Evolutionary conservation across 2,888 invertebrate species (phyloP).

Genomic region (Trichacis sp.): DNA sequence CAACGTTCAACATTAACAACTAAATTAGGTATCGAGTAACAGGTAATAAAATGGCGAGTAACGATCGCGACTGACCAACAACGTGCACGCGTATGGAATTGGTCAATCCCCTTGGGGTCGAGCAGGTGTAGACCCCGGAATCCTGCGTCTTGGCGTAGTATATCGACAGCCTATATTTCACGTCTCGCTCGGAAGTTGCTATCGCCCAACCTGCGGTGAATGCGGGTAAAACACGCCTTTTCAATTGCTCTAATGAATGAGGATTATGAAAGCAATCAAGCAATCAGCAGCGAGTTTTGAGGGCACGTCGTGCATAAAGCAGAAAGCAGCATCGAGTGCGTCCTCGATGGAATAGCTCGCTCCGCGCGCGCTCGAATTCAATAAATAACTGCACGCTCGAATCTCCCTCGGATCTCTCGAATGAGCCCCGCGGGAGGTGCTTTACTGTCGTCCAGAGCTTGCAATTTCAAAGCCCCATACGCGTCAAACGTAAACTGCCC

Average conservation of each 20-base stretch:
- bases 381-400: slow-evolving; percentile 46
- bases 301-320: not conserved
- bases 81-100: slow-evolving; percentile 81
- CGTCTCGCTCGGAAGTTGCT: slow-evolving; percentile 80
- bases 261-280: too few species aligned
- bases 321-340: slow-evolving; percentile 25
- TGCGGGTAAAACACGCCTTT: too few species aligned
- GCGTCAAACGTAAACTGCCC: too few species aligned
- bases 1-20: too few species aligned
- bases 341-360: too few species aligned
- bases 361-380: slow-evolving; percentile 47
- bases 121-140: slow-evolving; percentile 87
- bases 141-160: slow-evolving; percentile 86
- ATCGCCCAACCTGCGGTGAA: slow-evolving; percentile 86
- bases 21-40: too few species aligned
- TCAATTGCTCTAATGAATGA: not conserved
- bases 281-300: too few species aligned
- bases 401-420: slow-evolving; percentile 37
- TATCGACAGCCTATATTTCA: slow-evolving; percentile 85
- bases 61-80: slow-evolving; percentile 84
- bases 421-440: slow-evolving; percentile 34
- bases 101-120: slow-evolving; percentile 83
- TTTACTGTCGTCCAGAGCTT: not conserved
- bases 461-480: too few species aligned
- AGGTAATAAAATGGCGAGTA: too few species aligned